Percentiles rank a stretch among this genome's conserved stretches.
phyloP scores from a whole-genome alignment of 2,888 invertebrate species.

The Lobophora halterata region DNA sequence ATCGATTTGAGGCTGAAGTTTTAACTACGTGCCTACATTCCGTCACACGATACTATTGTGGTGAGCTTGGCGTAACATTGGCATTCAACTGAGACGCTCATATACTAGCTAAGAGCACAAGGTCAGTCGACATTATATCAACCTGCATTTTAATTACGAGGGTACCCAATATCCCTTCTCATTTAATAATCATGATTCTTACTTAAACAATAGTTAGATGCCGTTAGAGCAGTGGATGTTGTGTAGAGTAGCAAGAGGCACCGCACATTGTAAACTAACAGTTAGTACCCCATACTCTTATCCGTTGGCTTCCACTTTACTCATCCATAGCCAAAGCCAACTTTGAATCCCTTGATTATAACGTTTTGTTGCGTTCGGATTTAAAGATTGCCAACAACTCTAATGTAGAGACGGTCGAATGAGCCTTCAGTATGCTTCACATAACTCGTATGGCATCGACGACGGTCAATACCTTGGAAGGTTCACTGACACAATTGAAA shows the following conservation, averaged over 20 bases:
- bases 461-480: slow-evolving; percentile 26
- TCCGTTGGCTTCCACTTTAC: too few relatives aligned
- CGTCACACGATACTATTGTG: slow-evolving; percentile 40
- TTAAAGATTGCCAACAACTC: slow-evolving; percentile 1
- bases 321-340: too few relatives aligned
- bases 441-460: too few relatives aligned
- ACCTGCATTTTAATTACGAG: slow-evolving; percentile 47
- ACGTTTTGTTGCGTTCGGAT: neutral
- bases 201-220: too few relatives aligned
- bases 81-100: slow-evolving; percentile 67
- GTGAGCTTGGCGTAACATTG: slow-evolving; percentile 53
- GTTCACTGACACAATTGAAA: slow-evolving; percentile 53
- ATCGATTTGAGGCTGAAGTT: too few relatives aligned
- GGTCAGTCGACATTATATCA: slow-evolving; percentile 54
- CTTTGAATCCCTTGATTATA: too few relatives aligned
- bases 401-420: slow-evolving; percentile 4
- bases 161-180: slow-evolving; percentile 13
- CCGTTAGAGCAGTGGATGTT: too few relatives aligned
- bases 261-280: too few relatives aligned
- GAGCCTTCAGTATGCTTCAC: slow-evolving; percentile 9
- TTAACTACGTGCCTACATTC: too few relatives aligned
- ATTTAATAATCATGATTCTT: slow-evolving; percentile 14
- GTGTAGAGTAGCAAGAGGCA: too few relatives aligned
- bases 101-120: slow-evolving; percentile 60
- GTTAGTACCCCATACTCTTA: too few relatives aligned